A percentile compares a stretch with the other conserved stretches of the same genome.
phyloP scores from a whole-genome alignment of 1,140 invertebrate species.

The Arion vulgaris region DNA sequence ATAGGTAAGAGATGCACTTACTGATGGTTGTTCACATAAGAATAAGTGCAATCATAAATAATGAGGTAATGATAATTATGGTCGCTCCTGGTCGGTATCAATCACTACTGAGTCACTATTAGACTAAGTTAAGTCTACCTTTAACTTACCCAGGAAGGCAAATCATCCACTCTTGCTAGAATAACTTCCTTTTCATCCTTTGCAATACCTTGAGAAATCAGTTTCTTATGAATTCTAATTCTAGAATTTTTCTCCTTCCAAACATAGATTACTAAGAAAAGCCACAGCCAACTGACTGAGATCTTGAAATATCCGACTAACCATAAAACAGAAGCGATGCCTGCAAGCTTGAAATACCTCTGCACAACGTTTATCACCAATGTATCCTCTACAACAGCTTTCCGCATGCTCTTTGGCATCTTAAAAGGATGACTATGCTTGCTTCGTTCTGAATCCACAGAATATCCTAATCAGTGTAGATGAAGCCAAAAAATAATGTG shows the following conservation, averaged over 20 bases:
- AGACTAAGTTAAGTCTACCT: too few species aligned
- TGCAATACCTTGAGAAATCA: slow-evolving; percentile 86
- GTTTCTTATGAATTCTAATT: slow-evolving; percentile 82
- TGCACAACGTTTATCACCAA: slow-evolving; percentile 53
- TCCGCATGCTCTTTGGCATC: slow-evolving; percentile 35
- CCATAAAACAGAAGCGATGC: slow-evolving; percentile 75
- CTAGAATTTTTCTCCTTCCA: slow-evolving; percentile 85
- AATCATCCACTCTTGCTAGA: slow-evolving; percentile 85
- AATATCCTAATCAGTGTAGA: too few species aligned
- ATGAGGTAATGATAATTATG: too few species aligned
- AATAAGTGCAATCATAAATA: too few species aligned
- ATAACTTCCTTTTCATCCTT: slow-evolving; percentile 90
- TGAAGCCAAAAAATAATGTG: too few species aligned
- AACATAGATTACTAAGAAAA: slow-evolving; percentile 85
- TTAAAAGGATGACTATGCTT: neutral
- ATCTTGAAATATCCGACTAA: slow-evolving; percentile 88
- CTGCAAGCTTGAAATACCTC: slow-evolving; percentile 65
- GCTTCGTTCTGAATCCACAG: neutral
- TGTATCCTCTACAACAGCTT: slow-evolving; percentile 57
- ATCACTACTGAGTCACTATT: too few species aligned
- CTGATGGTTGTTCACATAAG: too few species aligned
- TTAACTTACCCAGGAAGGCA: slow-evolving; percentile 88
- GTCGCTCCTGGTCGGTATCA: too few species aligned
- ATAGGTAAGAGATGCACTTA: too few species aligned
- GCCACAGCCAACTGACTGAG: slow-evolving; percentile 88